Conservation (phyloP, 1,140 invertebrate species). For the Neocloeon triangulifer region DNA sequence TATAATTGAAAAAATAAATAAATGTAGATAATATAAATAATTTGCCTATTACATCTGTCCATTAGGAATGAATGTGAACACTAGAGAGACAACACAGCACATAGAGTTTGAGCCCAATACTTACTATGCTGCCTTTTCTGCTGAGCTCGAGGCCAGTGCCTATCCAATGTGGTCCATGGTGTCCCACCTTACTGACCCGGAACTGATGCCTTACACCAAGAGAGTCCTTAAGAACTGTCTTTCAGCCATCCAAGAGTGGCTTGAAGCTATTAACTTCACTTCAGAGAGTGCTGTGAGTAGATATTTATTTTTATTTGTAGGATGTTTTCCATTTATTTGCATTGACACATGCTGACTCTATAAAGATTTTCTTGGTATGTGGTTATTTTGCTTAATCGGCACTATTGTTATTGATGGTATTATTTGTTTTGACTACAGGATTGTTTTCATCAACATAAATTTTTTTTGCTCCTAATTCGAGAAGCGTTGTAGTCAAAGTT, state of each 20-base stretch:
- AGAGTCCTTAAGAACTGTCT: slow-evolving; percentile 51
- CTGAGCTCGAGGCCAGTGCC: slow-evolving; percentile 85
- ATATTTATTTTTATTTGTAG: slow-evolving; percentile 11
- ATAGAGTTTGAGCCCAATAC: slow-evolving; percentile 94
- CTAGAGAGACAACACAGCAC: slow-evolving; percentile 67
- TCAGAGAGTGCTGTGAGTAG: slow-evolving; percentile 36
- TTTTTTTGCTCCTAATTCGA: too few species aligned
- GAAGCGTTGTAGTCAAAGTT: too few species aligned
- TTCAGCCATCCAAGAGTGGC: slow-evolving; percentile 60
- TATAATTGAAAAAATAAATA: slow-evolving; percentile 14
- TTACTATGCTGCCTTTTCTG: slow-evolving; percentile 91
- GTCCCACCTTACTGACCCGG: slow-evolving; percentile 53
- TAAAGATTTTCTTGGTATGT: too few species aligned
- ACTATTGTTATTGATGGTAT: too few species aligned
- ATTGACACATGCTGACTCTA: too few species aligned
- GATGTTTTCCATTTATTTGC: too few species aligned
- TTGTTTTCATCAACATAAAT: too few species aligned
- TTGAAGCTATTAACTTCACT: slow-evolving; percentile 55
- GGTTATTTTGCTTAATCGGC: too few species aligned
- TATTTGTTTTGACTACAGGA: too few species aligned
- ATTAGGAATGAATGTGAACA: slow-evolving; percentile 84
- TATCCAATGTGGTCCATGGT: slow-evolving; percentile 94
- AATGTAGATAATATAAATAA: neutral
- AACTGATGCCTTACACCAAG: slow-evolving; percentile 47
- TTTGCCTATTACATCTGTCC: slow-evolving; percentile 1